Evolutionary conservation across 2,888 invertebrate species (phyloP).

Genomic region (Sisyra terminalis): DNA sequence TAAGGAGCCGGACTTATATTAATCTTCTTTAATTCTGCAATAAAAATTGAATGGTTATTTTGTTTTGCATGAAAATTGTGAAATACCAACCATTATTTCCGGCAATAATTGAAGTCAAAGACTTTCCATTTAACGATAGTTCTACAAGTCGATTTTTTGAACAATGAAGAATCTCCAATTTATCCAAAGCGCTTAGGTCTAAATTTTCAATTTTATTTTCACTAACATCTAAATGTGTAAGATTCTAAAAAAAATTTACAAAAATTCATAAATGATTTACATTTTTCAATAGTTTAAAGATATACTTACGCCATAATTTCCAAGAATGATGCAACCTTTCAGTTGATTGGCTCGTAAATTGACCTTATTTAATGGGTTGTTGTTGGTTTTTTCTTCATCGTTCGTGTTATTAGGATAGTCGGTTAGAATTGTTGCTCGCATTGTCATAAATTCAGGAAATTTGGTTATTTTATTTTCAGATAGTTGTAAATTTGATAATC

Average conservation of each 20-base stretch:
- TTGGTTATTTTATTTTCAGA: constrained; percentile 33
- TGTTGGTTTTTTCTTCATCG: constrained; percentile 9
- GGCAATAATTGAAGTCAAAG: constrained; percentile 58
- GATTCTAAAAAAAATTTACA: constrained; percentile 38
- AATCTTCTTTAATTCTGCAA: constrained; percentile 55
- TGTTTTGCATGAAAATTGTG: neutral
- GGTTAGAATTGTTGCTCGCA: constrained; percentile 36
- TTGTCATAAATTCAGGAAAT: constrained; percentile 33
- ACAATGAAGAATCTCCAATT: constrained; percentile 60
- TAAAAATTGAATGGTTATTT: constrained; percentile 4
- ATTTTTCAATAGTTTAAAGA: neutral
- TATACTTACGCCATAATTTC: constrained; percentile 62
- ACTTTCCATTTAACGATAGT: constrained; percentile 60
- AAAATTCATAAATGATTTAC: neutral
- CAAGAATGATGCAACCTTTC: constrained; percentile 70
- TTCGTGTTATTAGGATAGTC: constrained; percentile 4
- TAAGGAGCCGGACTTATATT: constrained; percentile 51
- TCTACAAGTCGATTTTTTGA: constrained; percentile 61
- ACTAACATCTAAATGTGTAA: constrained; percentile 68
- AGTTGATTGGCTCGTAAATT: constrained; percentile 60
- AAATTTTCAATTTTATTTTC: constrained; percentile 70
- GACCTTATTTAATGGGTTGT: constrained; percentile 46
- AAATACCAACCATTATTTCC: constrained; percentile 56
- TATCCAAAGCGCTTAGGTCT: constrained; percentile 62
- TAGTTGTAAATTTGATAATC: constrained; percentile 41